Evolutionary conservation across 2,797 vertebrate genomes (phyloP).

Genomic region (Pantherophis vulpinus): DNA sequence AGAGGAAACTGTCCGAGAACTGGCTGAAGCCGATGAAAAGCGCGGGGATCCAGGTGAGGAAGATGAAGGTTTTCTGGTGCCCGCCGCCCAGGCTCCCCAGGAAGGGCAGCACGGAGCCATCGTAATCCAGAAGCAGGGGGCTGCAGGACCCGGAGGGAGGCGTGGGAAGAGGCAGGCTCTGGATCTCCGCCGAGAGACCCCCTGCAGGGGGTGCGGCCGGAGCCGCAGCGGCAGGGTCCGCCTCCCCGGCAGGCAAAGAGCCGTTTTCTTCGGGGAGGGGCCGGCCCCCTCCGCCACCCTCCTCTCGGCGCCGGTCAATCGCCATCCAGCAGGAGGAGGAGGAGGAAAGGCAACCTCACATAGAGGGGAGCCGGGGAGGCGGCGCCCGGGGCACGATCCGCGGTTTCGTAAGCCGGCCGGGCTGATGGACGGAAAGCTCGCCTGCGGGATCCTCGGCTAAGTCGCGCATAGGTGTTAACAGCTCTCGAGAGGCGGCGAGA

Average conservation of each 20-base stretch:
- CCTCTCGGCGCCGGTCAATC: constrained; percentile 71
- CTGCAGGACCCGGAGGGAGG: constrained; percentile 53
- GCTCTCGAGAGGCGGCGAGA: neutral
- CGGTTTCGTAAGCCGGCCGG: neutral
- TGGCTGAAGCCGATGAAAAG: constrained; percentile 95
- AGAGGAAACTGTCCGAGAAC: constrained; percentile 91
- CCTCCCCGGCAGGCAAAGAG: constrained; percentile 63
- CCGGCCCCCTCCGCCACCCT: constrained; percentile 54
- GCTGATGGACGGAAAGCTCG: neutral
- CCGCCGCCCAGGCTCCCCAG: constrained; percentile 87
- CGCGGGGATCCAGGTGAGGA: constrained; percentile 94
- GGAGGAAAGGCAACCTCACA: constrained; percentile 55
- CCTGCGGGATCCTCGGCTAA: neutral
- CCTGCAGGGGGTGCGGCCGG: constrained; percentile 17
- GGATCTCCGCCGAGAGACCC: constrained; percentile 59
- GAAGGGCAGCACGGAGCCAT: constrained; percentile 84
- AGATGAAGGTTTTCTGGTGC: constrained; percentile 89
- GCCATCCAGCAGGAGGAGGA: constrained; percentile 61
- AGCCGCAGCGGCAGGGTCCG: constrained; percentile 41
- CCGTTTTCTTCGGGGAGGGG: constrained; percentile 67
- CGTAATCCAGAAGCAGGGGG: constrained; percentile 83
- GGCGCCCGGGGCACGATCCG: neutral
- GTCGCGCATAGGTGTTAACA: neutral
- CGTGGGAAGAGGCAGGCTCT: constrained; percentile 49
- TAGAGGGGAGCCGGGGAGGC: constrained; percentile 36